Base-by-base conservation (phyloP, 2,113 vertebrate genomes). In the Sinocyclocheilus grahami region DNA sequence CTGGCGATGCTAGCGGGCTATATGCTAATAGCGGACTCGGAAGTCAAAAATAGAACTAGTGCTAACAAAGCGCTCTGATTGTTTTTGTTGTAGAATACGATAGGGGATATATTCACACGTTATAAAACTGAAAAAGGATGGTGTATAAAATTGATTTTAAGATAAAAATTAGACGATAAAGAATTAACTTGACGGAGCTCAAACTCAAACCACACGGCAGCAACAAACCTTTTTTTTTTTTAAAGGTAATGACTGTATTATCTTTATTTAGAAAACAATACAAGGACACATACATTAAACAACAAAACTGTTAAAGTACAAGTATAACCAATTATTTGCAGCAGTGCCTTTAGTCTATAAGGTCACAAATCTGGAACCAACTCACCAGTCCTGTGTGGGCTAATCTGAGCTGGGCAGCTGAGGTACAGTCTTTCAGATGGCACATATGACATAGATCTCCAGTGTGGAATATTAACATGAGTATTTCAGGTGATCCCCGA, bases 261-360 rank as follows among this genome's bases (percentile, higher is more conserved):
- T 4, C 33, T 80, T 80, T 63, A 18, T 83, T 82, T 76, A 58
- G 53, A 86, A 51, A 78, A 81, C 18, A 67, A 42, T 46, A 81
- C 37, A 63, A 81, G 3, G 22, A 46, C 33, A 79, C 9, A 51
- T 0, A 62, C 24, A 0, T 5, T 37, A 30, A 55, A 65, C 37
- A 84, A 74, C 8, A 78, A 60, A 60, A 82, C 10, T 18, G 53
- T 12, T 67, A 77, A 18, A 81, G 12, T 63, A 81, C 58, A 81
- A 18, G 77, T 63, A 24, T 9, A 80, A 80, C 53, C 11, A 62
- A 1, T 24, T 79, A 42, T 62, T 42, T 13, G 60, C 53, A 62
- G 30, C 33, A 46, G 22, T 65, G 69, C 3, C 13, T 84, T 24
- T 18, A 74, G 39, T 0, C 5, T 33, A 2, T 22, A 48, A 48